A percentile compares a stretch with the other conserved stretches of the same genome.
Evolutionary conservation across 1,140 invertebrate species (phyloP).

Genomic region (Rhopalosiphum padi): DNA sequence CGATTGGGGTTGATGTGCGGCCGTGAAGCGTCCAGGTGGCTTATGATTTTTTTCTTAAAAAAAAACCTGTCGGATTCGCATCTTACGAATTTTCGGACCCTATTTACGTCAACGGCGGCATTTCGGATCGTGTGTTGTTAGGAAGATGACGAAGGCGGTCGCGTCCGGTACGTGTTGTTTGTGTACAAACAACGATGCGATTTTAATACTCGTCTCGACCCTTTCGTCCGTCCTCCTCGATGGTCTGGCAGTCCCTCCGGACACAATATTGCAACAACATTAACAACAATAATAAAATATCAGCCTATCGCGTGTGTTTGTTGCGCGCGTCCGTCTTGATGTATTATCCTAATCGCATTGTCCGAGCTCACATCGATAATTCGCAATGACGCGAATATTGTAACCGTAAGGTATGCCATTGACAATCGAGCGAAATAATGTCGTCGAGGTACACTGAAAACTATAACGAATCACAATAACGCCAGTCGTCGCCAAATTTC

Average conservation of each 20-base stretch:
- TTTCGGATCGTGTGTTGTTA: background rate
- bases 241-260: background rate
- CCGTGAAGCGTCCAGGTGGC: background rate
- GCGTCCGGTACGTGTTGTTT: constrained; percentile 30
- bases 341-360: background rate
- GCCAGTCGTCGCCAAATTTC: background rate
- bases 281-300: constrained; percentile 13
- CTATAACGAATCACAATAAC: background rate
- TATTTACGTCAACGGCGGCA: background rate
- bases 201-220: background rate
- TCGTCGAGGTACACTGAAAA: background rate
- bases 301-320: background rate
- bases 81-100: background rate
- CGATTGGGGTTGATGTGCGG: background rate
- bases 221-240: background rate
- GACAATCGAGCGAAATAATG: background rate
- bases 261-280: background rate
- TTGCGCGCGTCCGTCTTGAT: background rate
- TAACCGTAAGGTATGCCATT: background rate
- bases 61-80: background rate
- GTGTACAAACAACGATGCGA: background rate
- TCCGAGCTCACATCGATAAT: background rate
- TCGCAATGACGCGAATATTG: background rate
- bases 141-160: background rate
- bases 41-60: background rate